phyloP scores from a whole-genome alignment of 2,888 invertebrate species.

The Ornithoptera alexandrae region DNA sequence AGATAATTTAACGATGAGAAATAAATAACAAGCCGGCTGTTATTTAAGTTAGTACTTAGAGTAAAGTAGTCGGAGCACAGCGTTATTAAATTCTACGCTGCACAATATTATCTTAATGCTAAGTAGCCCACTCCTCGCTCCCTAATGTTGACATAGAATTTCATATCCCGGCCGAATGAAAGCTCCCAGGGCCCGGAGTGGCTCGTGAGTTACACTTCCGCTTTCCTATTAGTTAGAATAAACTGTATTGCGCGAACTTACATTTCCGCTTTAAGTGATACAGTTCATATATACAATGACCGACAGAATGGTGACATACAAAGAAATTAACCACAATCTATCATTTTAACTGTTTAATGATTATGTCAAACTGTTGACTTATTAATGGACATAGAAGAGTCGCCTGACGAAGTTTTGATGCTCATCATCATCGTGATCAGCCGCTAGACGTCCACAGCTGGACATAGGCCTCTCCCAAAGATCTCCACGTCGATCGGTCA shows the following conservation, averaged over 20 bases:
- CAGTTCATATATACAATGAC: too few species aligned
- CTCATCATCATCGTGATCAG: too few species aligned
- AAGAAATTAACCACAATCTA: too few species aligned
- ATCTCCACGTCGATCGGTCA: too few species aligned
- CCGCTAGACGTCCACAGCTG: too few species aligned
- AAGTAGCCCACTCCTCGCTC: slow-evolving; percentile 21
- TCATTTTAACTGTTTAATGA: too few species aligned
- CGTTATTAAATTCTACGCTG: slow-evolving; percentile 24
- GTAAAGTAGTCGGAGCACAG: slow-evolving; percentile 1
- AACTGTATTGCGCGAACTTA: slow-evolving; percentile 9
- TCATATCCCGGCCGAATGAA: slow-evolving; percentile 24
- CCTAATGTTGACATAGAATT: slow-evolving; percentile 29
- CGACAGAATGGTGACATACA: too few species aligned
- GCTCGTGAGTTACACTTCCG: slow-evolving; percentile 21
- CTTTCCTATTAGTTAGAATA: slow-evolving; percentile 21
- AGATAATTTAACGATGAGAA: too few species aligned
- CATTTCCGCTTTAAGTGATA: background rate
- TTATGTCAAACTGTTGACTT: too few species aligned
- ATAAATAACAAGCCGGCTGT: background rate
- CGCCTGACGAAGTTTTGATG: too few species aligned
- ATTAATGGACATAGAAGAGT: too few species aligned
- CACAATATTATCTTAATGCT: slow-evolving; percentile 27
- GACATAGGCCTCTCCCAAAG: too few species aligned
- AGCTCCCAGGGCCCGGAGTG: slow-evolving; percentile 23
- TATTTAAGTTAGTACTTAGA: background rate